These are phyloP conservation scores for Damaliscus lunatus DNA, from an alignment of 2,113 vertebrate genomes.

Conservation along the genomic window DNA sequence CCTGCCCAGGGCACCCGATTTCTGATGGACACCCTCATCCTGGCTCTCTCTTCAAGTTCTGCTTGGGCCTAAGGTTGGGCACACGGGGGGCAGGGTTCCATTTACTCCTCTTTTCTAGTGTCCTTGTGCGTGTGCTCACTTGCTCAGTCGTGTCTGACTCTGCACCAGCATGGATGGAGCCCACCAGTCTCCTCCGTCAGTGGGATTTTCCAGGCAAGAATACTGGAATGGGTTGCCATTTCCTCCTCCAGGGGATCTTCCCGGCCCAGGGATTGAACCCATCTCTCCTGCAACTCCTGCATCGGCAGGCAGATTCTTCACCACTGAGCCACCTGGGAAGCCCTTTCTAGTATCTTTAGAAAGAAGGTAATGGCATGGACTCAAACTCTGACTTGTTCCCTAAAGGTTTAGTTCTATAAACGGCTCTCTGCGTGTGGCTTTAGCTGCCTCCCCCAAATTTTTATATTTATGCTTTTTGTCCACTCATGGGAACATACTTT, in stretches of 20 bases:
- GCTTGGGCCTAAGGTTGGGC: not conserved
- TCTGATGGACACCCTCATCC: not conserved
- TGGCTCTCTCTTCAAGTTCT: not conserved
- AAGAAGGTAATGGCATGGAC: not conserved
- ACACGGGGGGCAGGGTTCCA: accelerated
- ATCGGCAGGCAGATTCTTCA: not conserved
- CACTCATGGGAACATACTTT: not conserved
- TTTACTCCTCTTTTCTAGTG: not conserved
- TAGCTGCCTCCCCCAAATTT: not conserved
- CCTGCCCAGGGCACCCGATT: accelerated
- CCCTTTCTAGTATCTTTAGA: not conserved
- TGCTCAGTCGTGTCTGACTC: not conserved
- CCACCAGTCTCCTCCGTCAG: not conserved
- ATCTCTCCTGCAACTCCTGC: not conserved
- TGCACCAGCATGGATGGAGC: not conserved
- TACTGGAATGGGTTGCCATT: not conserved
- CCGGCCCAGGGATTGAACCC: not conserved
- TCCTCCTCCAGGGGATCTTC: not conserved
- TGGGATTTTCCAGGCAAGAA: not conserved
- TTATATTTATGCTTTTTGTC: not conserved
- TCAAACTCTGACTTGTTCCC: not conserved
- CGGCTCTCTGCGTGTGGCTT: not conserved
- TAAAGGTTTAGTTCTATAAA: not conserved
- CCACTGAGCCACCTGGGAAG: not conserved
- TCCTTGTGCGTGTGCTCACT: not conserved